Conservation (phyloP, 2,888 invertebrate species). For the Thyatira batis region DNA sequence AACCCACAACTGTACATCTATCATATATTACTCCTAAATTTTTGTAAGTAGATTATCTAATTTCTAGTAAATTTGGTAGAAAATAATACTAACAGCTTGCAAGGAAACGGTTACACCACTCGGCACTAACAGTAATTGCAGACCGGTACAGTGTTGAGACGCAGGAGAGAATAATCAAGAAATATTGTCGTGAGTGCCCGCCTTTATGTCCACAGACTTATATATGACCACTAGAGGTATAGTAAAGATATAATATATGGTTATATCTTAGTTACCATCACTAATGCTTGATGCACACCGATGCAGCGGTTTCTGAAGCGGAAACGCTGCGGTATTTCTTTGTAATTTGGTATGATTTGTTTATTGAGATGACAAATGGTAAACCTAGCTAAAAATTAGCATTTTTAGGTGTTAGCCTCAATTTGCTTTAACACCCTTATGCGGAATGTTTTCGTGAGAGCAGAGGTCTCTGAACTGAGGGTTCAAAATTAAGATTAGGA, state of each 20-base stretch:
- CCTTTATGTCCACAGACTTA: slow-evolving; percentile 18
- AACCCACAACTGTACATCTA: neutral
- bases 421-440: too few species aligned
- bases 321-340: neutral
- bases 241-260: neutral
- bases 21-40: slow-evolving; percentile 2
- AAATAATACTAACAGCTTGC: slow-evolving; percentile 28
- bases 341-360: too few species aligned
- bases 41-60: too few species aligned
- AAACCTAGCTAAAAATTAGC: too few species aligned
- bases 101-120: slow-evolving; percentile 23
- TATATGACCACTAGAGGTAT: slow-evolving; percentile 15
- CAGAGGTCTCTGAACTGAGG: too few species aligned
- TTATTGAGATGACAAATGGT: too few species aligned
- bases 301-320: neutral
- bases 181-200: slow-evolving; percentile 29
- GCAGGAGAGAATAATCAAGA: slow-evolving; percentile 40
- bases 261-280: neutral
- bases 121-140: slow-evolving; percentile 34
- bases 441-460: too few species aligned
- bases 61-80: slow-evolving; percentile 4
- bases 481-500: too few species aligned
- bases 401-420: too few species aligned
- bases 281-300: neutral
- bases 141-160: slow-evolving; percentile 25